A percentile compares a stretch with the other conserved stretches of the same genome.
Evolutionary conservation across 2,113 vertebrate species (phyloP).

Genomic region (Silurus glanis): DNA sequence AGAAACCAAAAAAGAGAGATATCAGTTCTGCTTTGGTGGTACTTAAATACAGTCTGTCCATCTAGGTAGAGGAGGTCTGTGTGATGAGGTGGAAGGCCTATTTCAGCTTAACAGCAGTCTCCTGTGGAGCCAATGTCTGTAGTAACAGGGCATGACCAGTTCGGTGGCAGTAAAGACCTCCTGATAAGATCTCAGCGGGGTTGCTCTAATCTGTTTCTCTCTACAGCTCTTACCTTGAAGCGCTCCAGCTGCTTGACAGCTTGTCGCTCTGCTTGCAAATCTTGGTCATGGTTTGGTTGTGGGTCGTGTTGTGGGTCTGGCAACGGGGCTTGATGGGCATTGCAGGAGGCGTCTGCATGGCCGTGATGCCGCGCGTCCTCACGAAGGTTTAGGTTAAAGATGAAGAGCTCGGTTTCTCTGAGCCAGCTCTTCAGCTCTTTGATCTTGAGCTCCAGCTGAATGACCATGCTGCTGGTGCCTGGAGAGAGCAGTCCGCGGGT

Average conservation of each 20-base stretch:
- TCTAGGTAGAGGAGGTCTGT: slow-evolving; percentile 20
- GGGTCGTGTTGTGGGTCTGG: slow-evolving; percentile 53
- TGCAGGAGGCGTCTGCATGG: slow-evolving; percentile 26
- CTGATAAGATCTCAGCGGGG: slow-evolving; percentile 43
- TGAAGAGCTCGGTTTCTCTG: slow-evolving; percentile 95
- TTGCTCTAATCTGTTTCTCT: slow-evolving; percentile 33
- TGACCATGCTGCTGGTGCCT: slow-evolving; percentile 86
- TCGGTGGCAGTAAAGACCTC: slow-evolving; percentile 31
- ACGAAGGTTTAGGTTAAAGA: slow-evolving; percentile 95
- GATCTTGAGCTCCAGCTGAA: slow-evolving; percentile 91
- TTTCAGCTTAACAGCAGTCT: slow-evolving; percentile 25
- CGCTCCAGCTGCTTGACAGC: slow-evolving; percentile 84
- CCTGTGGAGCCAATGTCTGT: slow-evolving; percentile 38
- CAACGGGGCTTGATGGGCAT: slow-evolving; percentile 6
- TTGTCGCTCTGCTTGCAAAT: slow-evolving; percentile 55
- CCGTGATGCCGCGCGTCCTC: slow-evolving; percentile 74
- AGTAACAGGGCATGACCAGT: slow-evolving; percentile 43
- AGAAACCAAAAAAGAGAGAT: slow-evolving; percentile 6
- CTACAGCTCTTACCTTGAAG: slow-evolving; percentile 85
- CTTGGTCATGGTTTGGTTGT: slow-evolving; percentile 31
- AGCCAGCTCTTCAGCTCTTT: slow-evolving; percentile 97
- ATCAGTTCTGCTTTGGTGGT: slow-evolving; percentile 29
- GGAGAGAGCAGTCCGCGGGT: slow-evolving; percentile 85
- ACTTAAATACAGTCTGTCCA: slow-evolving; percentile 12
- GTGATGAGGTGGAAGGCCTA: slow-evolving; percentile 36